Conservation (phyloP, 2,888 invertebrate species). For the Chrysolina oricalcia region DNA sequence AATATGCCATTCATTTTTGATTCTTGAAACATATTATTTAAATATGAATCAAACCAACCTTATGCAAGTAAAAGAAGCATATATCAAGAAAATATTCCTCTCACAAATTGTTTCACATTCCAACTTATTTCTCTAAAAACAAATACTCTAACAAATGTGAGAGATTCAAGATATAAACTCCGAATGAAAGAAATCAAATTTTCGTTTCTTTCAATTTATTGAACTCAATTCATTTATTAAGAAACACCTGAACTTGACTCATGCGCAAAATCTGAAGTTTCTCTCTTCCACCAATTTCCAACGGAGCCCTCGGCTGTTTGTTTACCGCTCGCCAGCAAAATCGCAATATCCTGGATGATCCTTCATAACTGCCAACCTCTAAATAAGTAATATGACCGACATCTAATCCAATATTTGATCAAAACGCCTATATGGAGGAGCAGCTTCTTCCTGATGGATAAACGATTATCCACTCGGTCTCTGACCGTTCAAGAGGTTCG, state of each 20-base stretch:
- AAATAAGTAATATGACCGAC: constrained; percentile 22
- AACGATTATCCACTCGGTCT: neutral
- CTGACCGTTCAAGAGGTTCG: neutral
- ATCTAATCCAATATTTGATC: constrained; percentile 25
- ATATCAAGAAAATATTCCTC: no score
- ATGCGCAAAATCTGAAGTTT: neutral
- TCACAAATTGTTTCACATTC: no score
- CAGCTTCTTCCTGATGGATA: constrained; percentile 6
- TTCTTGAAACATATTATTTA: no score
- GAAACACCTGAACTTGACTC: neutral
- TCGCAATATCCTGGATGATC: constrained; percentile 31
- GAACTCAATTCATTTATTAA: neutral
- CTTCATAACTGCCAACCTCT: constrained; percentile 22
- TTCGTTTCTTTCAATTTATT: neutral
- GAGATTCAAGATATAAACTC: no score
- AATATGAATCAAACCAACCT: no score
- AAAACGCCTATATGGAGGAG: constrained; percentile 3
- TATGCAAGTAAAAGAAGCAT: no score
- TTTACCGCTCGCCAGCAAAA: neutral
- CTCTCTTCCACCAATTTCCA: neutral
- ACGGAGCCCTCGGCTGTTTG: constrained; percentile 16
- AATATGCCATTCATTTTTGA: no score
- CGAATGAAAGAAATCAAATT: neutral
- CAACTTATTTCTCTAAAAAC: no score
- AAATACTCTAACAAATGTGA: no score